Base-by-base conservation (phyloP, 2,113 vertebrate genomes). In the Polypterus senegalus region DNA sequence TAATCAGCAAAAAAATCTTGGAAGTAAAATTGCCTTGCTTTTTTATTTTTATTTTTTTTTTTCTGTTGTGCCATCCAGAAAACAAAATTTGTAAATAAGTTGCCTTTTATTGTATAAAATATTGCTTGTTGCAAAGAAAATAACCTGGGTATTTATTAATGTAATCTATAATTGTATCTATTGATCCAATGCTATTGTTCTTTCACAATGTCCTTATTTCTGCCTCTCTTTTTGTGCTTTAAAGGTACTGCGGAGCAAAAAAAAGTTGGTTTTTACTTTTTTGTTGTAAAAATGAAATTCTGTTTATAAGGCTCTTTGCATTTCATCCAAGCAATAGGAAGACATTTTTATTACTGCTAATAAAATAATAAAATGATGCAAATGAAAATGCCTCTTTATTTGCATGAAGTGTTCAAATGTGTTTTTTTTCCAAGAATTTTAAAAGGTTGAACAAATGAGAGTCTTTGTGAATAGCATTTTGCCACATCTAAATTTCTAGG, bases 281-380 rank as follows among this genome's bases (percentile, higher is more conserved):
- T 85, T 74, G 73, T 77, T 74, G 69, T 69, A 74, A 69, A 53
- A 54, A 71, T 76, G 72, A 79, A 79, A 81, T 70, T 70, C 7
- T 84, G 82, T 87, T 88, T 77, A 70, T 73, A 83, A 82, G 85
- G 85, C 86, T 82, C 77, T 88, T 81, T 68, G 86, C 89, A 84
- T 93, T 89, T 91, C 86, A 91, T 92, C 76, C 70, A 83, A 87
- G 88, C 87, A 87, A 89, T 92, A 88, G 84, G 82, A 91, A 90
- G 86, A 89, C 86, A 83, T 85, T 86, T 88, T 86, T 86, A 89
- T 90, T 85, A 87, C 89, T 89, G 86, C 85, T 87, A 89, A 92
- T 88, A 90, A 91, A 89, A 76, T 3, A 62, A 62, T 48, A 60
- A 27, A 27, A 27, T 27, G 27, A 27, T 27, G 27, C 27, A 27